Conservation (phyloP, 2,113 vertebrate species). For the Nycticebus coucang region DNA sequence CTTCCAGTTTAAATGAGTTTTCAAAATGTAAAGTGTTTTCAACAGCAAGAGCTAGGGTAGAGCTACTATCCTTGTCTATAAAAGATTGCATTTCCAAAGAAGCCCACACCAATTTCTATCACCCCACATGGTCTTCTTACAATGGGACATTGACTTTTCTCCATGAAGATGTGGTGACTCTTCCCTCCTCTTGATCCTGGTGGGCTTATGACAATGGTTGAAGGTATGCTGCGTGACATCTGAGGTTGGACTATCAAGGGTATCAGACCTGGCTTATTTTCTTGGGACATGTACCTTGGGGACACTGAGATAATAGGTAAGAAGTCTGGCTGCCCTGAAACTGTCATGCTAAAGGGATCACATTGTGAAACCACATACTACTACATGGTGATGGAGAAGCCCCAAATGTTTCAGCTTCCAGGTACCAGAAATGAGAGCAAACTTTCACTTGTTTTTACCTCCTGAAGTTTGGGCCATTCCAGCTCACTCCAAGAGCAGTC, state of each 20-base stretch:
- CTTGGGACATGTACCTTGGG: no score
- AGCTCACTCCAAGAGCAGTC: background rate
- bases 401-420: background rate
- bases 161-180: background rate
- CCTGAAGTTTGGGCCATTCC: background rate
- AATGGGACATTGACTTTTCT: background rate
- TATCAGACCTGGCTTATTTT: background rate
- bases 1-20: background rate
- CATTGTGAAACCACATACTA: background rate
- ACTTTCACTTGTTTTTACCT: background rate
- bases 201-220: background rate
- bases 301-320: background rate
- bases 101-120: background rate
- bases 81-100: background rate
- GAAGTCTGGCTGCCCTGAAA: background rate
- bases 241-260: background rate
- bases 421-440: background rate
- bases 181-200: background rate
- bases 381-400: background rate
- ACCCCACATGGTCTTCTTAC: background rate
- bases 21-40: background rate
- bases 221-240: background rate
- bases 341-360: background rate
- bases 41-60: background rate
- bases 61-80: background rate